These are phyloP conservation scores for Bombus superbus DNA, from an alignment of 1,140 invertebrate genomes.

Conservation along the genomic window DNA sequence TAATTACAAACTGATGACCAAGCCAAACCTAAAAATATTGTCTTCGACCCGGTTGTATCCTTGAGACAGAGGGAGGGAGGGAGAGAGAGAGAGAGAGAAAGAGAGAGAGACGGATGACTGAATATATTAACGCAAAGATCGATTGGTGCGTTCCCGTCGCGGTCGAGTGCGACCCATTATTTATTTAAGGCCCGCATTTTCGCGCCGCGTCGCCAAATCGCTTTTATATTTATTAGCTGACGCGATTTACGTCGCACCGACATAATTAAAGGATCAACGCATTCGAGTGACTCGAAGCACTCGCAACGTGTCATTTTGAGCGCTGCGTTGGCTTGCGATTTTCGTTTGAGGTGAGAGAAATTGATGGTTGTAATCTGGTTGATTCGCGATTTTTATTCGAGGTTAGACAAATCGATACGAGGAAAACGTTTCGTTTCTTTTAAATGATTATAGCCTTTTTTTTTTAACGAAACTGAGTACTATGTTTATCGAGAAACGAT, in stretches of 20 bases:
- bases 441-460: background rate
- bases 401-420: background rate
- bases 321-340: background rate
- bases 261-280: background rate
- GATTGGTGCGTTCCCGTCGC: conserved; percentile 56
- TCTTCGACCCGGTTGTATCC: conserved; percentile 73
- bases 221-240: conserved; percentile 24
- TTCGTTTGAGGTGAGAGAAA: background rate
- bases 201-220: conserved; percentile 22
- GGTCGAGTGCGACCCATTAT: conserved; percentile 54
- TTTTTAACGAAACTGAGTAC: background rate
- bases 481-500: background rate
- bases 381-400: background rate
- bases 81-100: background rate
- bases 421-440: background rate
- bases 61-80: conserved; percentile 11
- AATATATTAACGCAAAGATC: conserved; percentile 69
- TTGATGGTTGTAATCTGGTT: background rate
- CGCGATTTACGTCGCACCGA: background rate
- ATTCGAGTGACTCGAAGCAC: background rate
- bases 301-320: background rate
- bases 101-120: conserved; percentile 19
- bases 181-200: conserved; percentile 52
- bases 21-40: conserved; percentile 81
- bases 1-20: conserved; percentile 82